Conservation (phyloP, 2,113 vertebrate genomes). For the Coracopsis vasa region DNA sequence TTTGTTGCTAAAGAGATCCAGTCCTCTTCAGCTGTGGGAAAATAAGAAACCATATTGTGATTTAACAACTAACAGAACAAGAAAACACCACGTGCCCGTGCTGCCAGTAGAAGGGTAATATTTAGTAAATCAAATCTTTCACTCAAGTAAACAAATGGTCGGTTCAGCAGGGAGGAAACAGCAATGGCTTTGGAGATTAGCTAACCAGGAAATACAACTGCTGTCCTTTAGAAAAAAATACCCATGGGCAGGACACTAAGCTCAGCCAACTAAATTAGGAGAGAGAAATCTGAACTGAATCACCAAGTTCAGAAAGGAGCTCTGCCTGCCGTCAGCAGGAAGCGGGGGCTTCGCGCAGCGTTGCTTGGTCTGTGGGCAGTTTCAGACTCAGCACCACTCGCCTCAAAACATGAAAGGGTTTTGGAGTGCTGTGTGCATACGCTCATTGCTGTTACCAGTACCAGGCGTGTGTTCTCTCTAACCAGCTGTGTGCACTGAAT, state of each 20-base stretch:
- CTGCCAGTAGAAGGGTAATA: not conserved
- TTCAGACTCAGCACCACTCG: not conserved
- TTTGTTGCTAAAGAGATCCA: not conserved
- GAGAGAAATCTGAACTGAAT: not conserved
- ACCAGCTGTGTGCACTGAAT: fast-evolving
- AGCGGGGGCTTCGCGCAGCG: fast-evolving
- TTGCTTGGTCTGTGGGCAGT: fast-evolving
- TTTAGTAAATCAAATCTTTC: not conserved
- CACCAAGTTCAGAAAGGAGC: not conserved
- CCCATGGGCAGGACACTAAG: not conserved
- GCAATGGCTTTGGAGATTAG: not conserved
- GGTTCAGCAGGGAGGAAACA: not conserved
- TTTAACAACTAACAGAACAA: not conserved
- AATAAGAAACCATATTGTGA: not conserved
- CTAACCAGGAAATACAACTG: not conserved
- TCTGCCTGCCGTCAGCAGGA: not conserved
- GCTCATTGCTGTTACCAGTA: fast-evolving
- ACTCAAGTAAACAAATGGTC: not conserved
- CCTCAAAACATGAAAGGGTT: not conserved
- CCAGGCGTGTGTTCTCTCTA: fast-evolving
- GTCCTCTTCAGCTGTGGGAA: not conserved
- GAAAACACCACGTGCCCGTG: not conserved
- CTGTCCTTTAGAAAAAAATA: not conserved
- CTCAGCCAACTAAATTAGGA: not conserved
- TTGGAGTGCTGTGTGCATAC: fast-evolving